Conservation (phyloP, 2,888 invertebrate species). For the Cerastoderma edule region DNA sequence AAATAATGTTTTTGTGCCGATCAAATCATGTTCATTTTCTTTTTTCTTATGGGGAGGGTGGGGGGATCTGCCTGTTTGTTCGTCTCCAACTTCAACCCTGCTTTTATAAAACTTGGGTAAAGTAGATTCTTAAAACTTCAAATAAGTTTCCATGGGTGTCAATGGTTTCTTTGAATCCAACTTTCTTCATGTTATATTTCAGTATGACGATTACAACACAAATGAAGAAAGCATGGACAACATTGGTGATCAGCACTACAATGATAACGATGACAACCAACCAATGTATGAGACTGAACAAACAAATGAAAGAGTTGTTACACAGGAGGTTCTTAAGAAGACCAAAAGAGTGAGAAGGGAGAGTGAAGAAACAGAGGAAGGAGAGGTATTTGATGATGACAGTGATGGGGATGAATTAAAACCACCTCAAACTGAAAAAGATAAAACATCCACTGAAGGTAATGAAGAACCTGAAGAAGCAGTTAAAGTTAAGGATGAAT, state of each 20-base stretch:
- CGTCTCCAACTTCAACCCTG: no score
- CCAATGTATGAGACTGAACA: no score
- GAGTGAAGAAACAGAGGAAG: constrained; percentile 50
- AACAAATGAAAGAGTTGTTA: neutral
- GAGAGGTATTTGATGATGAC: constrained; percentile 49
- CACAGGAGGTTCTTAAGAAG: neutral
- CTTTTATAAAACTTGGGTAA: no score
- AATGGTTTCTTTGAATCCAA: no score
- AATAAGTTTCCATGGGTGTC: no score
- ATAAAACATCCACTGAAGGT: neutral
- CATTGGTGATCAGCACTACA: no score
- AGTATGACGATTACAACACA: constrained; percentile 4
- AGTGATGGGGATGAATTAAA: neutral
- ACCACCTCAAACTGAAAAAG: neutral
- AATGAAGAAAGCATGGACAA: constrained; percentile 1
- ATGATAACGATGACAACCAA: no score
- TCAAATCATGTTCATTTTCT: no score
- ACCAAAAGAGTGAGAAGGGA: constrained; percentile 12
- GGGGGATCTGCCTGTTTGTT: no score
- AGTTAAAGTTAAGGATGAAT: neutral
- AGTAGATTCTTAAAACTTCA: no score
- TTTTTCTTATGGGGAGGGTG: no score
- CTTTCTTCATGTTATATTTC: neutral
- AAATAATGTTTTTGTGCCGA: no score
- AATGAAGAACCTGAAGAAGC: neutral